phyloP scores from a whole-genome alignment of 2,888 invertebrate genomes.

The Ophion slaviceki region DNA sequence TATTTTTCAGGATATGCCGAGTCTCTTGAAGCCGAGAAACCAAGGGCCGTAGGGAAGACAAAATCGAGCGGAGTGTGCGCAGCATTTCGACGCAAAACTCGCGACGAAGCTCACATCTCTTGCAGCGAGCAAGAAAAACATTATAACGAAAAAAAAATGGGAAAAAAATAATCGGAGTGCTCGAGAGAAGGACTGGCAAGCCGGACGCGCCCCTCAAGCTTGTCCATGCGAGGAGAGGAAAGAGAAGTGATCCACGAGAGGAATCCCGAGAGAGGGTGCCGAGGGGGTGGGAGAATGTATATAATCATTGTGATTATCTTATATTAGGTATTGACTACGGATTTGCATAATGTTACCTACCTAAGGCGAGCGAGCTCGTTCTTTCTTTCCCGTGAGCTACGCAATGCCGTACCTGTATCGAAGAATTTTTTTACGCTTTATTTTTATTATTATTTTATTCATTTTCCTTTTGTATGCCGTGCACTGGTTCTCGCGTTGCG shows the following conservation, averaged over 20 bases:
- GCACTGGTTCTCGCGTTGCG: conserved; percentile 58
- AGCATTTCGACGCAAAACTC: conserved; percentile 55
- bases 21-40: conserved; percentile 41
- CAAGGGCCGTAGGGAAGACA: conserved; percentile 58
- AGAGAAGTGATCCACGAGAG: conserved; percentile 41
- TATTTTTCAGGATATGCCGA: conserved; percentile 74
- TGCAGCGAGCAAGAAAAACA: conserved; percentile 41
- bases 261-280: conserved; percentile 70
- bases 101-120: conserved; percentile 51
- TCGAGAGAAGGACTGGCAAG: conserved; percentile 45
- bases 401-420: conserved; percentile 55
- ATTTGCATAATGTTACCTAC: conserved; percentile 82
- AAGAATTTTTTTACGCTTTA: conserved; percentile 32
- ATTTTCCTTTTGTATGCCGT: conserved; percentile 64
- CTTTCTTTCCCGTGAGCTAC: conserved; percentile 65
- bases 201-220: conserved; percentile 53
- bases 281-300: conserved; percentile 74
- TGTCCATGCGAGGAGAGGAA: conserved; percentile 48
- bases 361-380: conserved; percentile 73
- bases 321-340: conserved; percentile 83
- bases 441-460: conserved; percentile 46
- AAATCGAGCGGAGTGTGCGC: conserved; percentile 50
- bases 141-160: conserved; percentile 15
- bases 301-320: conserved; percentile 83
- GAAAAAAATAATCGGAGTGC: conserved; percentile 48